Conservation (phyloP, 2,113 vertebrate species). For the Lagopus leucura region DNA sequence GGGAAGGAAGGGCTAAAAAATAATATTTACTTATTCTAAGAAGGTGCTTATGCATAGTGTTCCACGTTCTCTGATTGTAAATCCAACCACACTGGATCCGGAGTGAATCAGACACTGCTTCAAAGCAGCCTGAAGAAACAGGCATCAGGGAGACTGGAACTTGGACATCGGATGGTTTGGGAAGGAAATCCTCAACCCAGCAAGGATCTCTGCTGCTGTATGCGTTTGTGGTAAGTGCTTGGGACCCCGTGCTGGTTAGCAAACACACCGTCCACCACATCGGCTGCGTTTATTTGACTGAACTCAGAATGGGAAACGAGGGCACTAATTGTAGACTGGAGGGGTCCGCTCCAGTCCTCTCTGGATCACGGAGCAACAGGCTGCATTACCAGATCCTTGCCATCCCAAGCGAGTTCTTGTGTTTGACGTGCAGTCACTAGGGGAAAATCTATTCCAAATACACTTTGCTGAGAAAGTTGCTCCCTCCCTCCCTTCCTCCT, state of each 20-base stretch:
- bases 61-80: conserved; percentile 37
- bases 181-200: conserved; percentile 20
- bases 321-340: not conserved
- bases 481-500: not conserved
- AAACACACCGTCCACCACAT: not conserved
- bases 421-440: conserved; percentile 42
- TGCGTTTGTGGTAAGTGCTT: not conserved
- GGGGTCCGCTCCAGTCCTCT: not conserved
- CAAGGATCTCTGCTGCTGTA: not conserved
- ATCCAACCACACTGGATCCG: conserved; percentile 39
- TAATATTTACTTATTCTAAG: conserved; percentile 55
- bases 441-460: conserved; percentile 12
- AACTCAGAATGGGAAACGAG: not conserved
- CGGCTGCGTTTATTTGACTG: not conserved
- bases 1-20: not conserved
- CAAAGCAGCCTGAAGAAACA: conserved; percentile 6
- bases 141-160: not conserved
- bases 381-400: conserved; percentile 33
- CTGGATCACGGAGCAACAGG: not conserved
- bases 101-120: not conserved
- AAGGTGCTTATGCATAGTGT: conserved; percentile 65
- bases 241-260: not conserved
- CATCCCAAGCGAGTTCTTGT: not conserved
- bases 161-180: not conserved
- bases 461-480: not conserved